phyloP scores from a whole-genome alignment of 2,888 invertebrate species.

The Lamellibrachia satsuma region DNA sequence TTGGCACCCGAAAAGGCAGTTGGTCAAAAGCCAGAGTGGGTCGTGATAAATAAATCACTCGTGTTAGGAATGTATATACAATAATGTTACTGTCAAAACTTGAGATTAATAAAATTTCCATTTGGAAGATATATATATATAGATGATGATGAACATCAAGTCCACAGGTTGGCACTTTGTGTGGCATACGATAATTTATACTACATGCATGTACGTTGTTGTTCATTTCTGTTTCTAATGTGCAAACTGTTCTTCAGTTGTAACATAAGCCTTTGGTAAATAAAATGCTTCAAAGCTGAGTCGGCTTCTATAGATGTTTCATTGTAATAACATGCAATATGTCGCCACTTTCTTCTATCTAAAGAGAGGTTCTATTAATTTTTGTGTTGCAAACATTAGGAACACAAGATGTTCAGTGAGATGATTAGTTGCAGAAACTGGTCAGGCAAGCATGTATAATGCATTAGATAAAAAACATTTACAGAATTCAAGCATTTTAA shows the following conservation, averaged over 20 bases:
- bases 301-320: neutral
- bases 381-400: neutral
- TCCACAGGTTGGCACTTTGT: neutral
- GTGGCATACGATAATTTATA: conserved; percentile 11
- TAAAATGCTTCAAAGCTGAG: neutral
- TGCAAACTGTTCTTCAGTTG: neutral
- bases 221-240: neutral
- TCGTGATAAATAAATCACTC: neutral
- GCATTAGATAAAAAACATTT: no score
- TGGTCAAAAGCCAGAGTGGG: neutral
- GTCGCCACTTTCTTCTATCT: neutral
- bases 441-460: neutral
- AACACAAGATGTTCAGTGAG: neutral
- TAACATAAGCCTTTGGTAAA: conserved; percentile 11
- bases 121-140: neutral
- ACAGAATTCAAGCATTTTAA: no score
- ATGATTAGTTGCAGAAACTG: neutral
- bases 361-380: neutral
- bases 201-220: neutral
- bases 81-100: neutral
- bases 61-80: neutral
- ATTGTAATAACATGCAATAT: neutral
- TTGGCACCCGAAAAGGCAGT: neutral
- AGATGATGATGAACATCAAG: neutral
- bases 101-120: neutral